Evolutionary conservation across 2,113 vertebrate species (phyloP), one percentile per base, ranked within the genome.

Genomic region (Ceyx cyanopectus): DNA sequence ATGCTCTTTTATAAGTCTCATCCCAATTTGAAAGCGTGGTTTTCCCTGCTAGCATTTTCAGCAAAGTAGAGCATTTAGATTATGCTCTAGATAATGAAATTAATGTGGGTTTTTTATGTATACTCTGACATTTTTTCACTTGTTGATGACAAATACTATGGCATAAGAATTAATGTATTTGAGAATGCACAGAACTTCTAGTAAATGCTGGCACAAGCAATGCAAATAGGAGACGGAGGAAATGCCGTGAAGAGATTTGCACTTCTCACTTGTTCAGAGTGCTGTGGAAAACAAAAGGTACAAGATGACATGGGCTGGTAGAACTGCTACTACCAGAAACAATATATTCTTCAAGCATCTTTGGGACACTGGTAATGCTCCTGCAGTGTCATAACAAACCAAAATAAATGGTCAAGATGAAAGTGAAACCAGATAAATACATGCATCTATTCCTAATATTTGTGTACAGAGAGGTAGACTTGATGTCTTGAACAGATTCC

Each of bases 21-120:
- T 91, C 89, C 96, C 89, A 43, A 74, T 91, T 95, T 96, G 75
- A 97, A 96, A 97, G 20, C 57, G 37, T 93, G 0, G 0, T 15
- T 77, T 84, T 68, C 17, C 37, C 29, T 57, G 19, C 1, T 63
- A 79, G 29, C 7, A 75, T 90, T 87, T 92, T 90, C 45, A 70
- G 29, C 20, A 93, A 92, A 65, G 76, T 37, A 37, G 37, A 37
- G 37, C 37, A 60, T 87, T 80, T 95, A 94, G 81, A 95, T 86
- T 87, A 73, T 89, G 40, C 24, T 82, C 72, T 56, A 56, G 12
- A 58, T 88, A 89, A 54, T 40, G 51, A 66, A 81, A 58, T 78
- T 91, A 79, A 6, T 80, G 89, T 93, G 37, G 37, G 37, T 34
- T 69, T 37, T 69, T 60, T 74, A 26, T 26, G 50, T 58, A 46